Evolutionary conservation across 2,113 vertebrate genomes (phyloP).

Genomic region (Aplodontia rufa): DNA sequence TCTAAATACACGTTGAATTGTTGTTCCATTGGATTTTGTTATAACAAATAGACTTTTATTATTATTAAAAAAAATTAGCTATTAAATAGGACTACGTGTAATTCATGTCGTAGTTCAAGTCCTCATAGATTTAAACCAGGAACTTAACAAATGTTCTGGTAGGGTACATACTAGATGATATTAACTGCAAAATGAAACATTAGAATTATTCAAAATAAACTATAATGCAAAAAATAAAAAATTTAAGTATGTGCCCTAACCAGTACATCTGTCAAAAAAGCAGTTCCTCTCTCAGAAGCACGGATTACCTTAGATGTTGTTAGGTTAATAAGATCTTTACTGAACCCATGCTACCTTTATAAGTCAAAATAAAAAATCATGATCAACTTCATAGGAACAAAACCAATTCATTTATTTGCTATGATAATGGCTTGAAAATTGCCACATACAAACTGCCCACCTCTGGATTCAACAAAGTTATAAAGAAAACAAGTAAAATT

Average conservation of each 20-base stretch:
- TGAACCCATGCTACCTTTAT: not conserved
- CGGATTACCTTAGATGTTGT: not conserved
- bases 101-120: not conserved
- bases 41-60: not conserved
- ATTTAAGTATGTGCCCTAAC: not conserved
- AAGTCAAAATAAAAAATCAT: not conserved
- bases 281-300: not conserved
- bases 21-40: not conserved
- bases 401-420: slow-evolving; percentile 21
- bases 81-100: not conserved
- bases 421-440: not conserved
- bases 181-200: not conserved
- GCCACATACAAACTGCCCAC: not conserved
- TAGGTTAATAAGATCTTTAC: not conserved
- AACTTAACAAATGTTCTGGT: not conserved
- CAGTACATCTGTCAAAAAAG: not conserved
- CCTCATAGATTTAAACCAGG: not conserved
- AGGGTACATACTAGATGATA: not conserved
- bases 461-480: not conserved
- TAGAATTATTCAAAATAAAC: not conserved
- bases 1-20: not conserved
- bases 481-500: not conserved
- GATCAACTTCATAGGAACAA: not conserved
- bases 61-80: slow-evolving; percentile 14
- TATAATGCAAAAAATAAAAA: not conserved